A percentile compares a stretch with the other conserved stretches of the same genome.
Conservation (phyloP, 2,888 invertebrate species). For the Callyntrura guangdongensis region DNA sequence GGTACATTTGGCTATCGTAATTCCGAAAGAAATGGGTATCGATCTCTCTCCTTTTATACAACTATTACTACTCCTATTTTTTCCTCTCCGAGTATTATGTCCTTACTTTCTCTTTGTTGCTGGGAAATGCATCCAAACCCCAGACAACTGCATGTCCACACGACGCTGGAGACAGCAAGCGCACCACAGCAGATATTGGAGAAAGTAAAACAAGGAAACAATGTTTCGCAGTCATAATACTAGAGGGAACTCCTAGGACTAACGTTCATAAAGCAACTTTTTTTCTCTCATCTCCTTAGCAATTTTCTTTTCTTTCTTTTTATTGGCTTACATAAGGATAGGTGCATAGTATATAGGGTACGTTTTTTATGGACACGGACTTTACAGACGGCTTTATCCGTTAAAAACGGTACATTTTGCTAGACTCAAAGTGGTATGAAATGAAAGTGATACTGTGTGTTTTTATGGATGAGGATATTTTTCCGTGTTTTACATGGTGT, state of each 20-base stretch:
- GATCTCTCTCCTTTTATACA: conserved; percentile 46
- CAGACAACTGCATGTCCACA: conserved; percentile 60
- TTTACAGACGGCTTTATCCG: conserved; percentile 32
- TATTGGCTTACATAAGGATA: neutral
- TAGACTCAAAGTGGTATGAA: neutral
- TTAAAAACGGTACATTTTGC: conserved; percentile 38
- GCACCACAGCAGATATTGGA: conserved; percentile 12
- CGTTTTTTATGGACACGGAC: neutral
- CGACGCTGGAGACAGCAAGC: neutral
- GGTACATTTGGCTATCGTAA: neutral
- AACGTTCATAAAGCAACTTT: conserved; percentile 29
- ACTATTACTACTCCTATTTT: too few relatives aligned
- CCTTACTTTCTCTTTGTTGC: conserved; percentile 50
- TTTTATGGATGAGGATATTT: conserved; percentile 68
- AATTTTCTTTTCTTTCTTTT: neutral
- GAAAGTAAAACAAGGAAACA: neutral
- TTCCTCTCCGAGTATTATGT: neutral
- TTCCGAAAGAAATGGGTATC: conserved; percentile 45
- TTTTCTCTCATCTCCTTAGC: neutral
- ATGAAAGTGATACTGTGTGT: conserved; percentile 41
- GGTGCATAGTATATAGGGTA: neutral
- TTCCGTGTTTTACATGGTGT: conserved; percentile 62
- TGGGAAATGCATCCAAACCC: conserved; percentile 37
- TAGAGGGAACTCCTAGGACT: neutral
- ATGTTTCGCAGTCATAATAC: neutral